These are phyloP conservation scores for Triplophysa rosa DNA, from an alignment of 2,113 vertebrate species.

Conservation along the genomic window DNA sequence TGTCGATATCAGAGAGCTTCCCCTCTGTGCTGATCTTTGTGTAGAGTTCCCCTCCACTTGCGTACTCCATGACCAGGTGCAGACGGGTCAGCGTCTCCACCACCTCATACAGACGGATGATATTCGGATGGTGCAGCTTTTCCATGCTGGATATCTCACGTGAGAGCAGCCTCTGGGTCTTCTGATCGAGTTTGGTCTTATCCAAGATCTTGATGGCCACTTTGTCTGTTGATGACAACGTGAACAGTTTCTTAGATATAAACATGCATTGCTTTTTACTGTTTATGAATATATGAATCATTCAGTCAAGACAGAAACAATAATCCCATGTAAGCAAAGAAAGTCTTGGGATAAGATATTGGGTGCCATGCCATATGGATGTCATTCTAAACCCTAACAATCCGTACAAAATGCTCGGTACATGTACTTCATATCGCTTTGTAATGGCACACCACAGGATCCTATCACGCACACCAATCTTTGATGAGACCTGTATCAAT, in stretches of 20 bases:
- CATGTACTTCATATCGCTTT: constrained; percentile 18
- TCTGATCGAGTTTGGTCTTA: constrained; percentile 94
- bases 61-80: constrained; percentile 95
- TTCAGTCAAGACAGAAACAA: no score
- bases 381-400: constrained; percentile 12
- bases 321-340: background rate
- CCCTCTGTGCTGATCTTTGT: constrained; percentile 91
- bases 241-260: background rate
- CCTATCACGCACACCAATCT: constrained; percentile 44
- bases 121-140: constrained; percentile 92
- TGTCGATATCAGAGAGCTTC: constrained; percentile 85
- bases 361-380: background rate
- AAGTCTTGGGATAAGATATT: constrained; percentile 4
- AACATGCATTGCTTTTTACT: background rate
- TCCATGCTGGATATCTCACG: constrained; percentile 98
- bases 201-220: constrained; percentile 98
- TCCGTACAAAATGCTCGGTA: background rate
- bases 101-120: constrained; percentile 98
- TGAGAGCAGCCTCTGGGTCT: constrained; percentile 90
- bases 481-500: constrained; percentile 66
- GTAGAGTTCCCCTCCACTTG: constrained; percentile 93
- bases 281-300: no score
- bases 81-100: constrained; percentile 93
- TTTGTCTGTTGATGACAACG: constrained; percentile 80
- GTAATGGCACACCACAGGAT: constrained; percentile 3